Percentiles rank a stretch among this genome's conserved stretches.
phyloP scores from a whole-genome alignment of 1,140 invertebrate genomes.

The Caenorhabditis elegans region DNA sequence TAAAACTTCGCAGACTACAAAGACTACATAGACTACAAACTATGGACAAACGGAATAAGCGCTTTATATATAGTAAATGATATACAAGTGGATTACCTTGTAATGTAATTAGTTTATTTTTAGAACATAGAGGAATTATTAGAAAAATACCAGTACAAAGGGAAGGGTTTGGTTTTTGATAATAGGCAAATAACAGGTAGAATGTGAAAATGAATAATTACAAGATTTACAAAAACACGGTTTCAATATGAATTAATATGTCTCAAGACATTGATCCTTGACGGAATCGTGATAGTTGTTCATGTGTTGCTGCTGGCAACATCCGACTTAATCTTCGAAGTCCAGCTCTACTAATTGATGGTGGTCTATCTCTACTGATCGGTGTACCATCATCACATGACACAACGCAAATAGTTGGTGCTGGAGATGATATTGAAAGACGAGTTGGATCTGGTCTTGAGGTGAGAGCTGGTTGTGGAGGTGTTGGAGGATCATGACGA shows the following conservation, averaged over 20 bases:
- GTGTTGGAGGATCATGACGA: neutral
- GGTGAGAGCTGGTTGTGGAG: neutral
- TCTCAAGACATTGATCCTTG: neutral
- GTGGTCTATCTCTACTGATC: constrained; percentile 5
- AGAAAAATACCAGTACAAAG: neutral
- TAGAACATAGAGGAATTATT: no score
- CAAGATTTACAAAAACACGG: constrained; percentile 4
- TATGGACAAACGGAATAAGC: no score
- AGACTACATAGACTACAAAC: no score
- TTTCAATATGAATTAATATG: neutral
- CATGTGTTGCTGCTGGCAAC: constrained; percentile 20
- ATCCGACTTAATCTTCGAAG: constrained; percentile 34
- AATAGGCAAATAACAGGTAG: neutral
- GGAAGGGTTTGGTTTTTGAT: neutral
- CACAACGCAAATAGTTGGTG: neutral
- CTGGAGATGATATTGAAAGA: constrained; percentile 10
- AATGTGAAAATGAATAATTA: neutral
- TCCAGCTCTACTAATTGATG: constrained; percentile 9
- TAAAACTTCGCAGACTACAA: no score
- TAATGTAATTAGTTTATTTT: constrained; percentile 80
- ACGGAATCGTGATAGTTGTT: constrained; percentile 25
- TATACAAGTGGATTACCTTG: constrained; percentile 73
- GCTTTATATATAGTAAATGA: no score
- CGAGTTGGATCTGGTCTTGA: neutral
- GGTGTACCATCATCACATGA: constrained; percentile 16